These are phyloP conservation scores for Mugil cephalus DNA, from an alignment of 2,113 vertebrate species.

Conservation along the genomic window DNA sequence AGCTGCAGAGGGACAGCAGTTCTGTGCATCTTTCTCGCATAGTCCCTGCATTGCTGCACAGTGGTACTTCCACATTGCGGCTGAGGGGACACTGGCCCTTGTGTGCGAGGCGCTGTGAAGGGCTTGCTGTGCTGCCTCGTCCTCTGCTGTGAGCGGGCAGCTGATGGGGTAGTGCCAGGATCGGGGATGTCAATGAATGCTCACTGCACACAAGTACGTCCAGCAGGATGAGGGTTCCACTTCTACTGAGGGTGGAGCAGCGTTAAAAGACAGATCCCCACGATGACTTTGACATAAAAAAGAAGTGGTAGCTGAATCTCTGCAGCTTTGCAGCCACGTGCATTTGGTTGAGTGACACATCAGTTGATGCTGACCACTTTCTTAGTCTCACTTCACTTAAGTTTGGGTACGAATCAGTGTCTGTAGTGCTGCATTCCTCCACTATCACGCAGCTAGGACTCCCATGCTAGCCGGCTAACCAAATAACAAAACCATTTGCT, in stretches of 20 bases:
- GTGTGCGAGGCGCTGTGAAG: slow-evolving; percentile 62
- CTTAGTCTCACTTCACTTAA: slow-evolving; percentile 29
- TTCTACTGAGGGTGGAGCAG: slow-evolving; percentile 20
- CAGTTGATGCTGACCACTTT: neutral
- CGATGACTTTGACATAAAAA: neutral
- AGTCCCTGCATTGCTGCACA: slow-evolving; percentile 12
- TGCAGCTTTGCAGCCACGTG: neutral
- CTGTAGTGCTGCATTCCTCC: slow-evolving; percentile 60
- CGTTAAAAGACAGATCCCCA: neutral
- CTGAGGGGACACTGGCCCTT: slow-evolving; percentile 71
- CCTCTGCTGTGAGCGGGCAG: slow-evolving; percentile 47
- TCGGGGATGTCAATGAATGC: slow-evolving; percentile 61
- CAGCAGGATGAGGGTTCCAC: slow-evolving; percentile 14
- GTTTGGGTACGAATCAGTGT: slow-evolving; percentile 23
- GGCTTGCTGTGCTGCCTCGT: slow-evolving; percentile 59
- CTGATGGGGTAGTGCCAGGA: slow-evolving; percentile 72
- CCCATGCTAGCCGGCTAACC: slow-evolving; percentile 41
- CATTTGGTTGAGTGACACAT: neutral
- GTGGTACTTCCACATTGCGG: slow-evolving; percentile 38
- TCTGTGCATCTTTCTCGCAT: slow-evolving; percentile 21
- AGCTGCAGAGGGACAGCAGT: slow-evolving; percentile 8
- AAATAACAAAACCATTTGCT: slow-evolving; percentile 21
- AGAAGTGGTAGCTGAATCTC: neutral
- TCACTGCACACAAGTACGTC: slow-evolving; percentile 51
- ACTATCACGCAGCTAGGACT: slow-evolving; percentile 27